Base-by-base conservation (phyloP, 2,113 vertebrate genomes). In the Melanocharis versteri region DNA sequence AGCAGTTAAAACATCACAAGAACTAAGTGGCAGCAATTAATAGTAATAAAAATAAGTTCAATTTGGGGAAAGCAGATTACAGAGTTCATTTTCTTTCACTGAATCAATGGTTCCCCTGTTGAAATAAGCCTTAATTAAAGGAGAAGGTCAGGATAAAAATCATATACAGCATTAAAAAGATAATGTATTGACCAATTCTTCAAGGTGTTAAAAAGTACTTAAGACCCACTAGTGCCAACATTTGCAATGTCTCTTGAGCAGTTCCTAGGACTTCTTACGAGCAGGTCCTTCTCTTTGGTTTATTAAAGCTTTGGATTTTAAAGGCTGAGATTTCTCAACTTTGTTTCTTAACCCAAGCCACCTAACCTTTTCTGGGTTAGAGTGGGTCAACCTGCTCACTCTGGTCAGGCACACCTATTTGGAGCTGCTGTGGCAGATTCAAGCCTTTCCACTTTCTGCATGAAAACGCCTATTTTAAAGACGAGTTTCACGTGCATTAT, bases 41-140 rank as follows among this genome's bases (percentile, higher is more conserved):
- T 94, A 94, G 91, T 81, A 96, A 97, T 97, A 97, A 97, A 97
- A 96, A 96, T 91, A 96, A 96, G 97, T 95, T 94, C 89, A 96
- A 95, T 97, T 94, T 91, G 90, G 89, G 87, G 89, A 97, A 97
- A 96, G 93, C 95, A 95, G 95, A 97, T 97, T 95, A 97, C 90
- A 90, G 95, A 96, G 94, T 96, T 97, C 71, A 97, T 97, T 97
- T 97, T 96, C 96, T 89, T 95, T 76, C 86, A 93, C 70, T 78
- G 95, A 97, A 96, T 96, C 89, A 96, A 96, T 90, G 71, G 81
- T 78, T 95, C 96, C 96, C 84, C 71, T 71, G 94, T 95, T 93
- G 96, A 90, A 97, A 92, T 93, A 95, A 92, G 75, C 95, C 83
- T 95, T 96, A 96, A 97, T 96, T 92, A 97, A 96, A 89, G 91